Conservation (phyloP, 2,797 vertebrate species). For the Chrysolophus pictus region DNA sequence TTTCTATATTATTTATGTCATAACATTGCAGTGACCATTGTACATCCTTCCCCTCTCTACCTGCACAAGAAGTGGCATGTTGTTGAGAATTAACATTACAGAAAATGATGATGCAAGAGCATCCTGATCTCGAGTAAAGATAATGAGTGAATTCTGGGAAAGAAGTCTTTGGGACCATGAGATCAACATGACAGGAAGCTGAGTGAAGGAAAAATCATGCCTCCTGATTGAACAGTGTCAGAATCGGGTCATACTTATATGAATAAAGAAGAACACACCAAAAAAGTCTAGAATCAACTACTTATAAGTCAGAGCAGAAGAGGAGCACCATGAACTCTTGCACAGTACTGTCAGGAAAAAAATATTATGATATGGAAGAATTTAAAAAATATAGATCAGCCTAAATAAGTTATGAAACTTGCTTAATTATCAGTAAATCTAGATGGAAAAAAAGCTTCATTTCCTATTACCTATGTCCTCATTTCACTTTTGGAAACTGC, state of each 20-base stretch:
- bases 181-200: not conserved
- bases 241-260: not conserved
- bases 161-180: not conserved
- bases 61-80: not conserved
- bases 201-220: rapidly evolving
- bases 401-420: not conserved
- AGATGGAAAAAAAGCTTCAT: not conserved
- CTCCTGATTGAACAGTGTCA: not conserved
- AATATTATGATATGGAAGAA: no score
- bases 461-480: not conserved
- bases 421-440: not conserved
- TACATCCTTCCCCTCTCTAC: not conserved
- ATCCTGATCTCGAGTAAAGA: not conserved
- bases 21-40: not conserved
- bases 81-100: not conserved
- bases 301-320: not conserved
- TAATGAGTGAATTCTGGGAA: rapidly evolving
- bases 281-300: not conserved
- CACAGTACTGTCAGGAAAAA: rapidly evolving
- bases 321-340: not conserved
- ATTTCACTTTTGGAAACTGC: not conserved
- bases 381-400: not conserved
- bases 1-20: not conserved
- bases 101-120: not conserved
- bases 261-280: not conserved